Base-by-base conservation (phyloP, 2,113 vertebrate genomes). In the Recurvirostra avosetta region DNA sequence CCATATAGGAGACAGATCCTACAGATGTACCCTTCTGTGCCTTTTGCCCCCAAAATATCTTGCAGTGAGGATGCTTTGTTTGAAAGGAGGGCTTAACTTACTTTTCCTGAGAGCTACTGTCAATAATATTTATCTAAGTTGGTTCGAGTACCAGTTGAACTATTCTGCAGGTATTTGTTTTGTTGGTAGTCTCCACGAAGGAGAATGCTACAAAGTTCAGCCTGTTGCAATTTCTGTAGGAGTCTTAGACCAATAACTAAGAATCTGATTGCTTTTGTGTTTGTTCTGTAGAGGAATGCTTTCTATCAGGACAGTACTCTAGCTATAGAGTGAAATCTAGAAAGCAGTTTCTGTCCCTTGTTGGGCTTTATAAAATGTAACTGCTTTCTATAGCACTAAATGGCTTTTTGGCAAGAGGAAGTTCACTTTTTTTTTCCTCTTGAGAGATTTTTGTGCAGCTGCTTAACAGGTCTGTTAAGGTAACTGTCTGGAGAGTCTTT, bases 381-480 rank as follows among this genome's bases (percentile, higher is more conserved):
- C 67, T 68, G 73, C 38, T 78, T 86, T 92, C 65, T 58, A 8
- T 73, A 76, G 63, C 61, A 55, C 36, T 91, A 12, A 90, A 63
- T 63, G 73, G 72, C 67, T 82, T 92, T 87, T 91, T 93, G 41
- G 85, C 73, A 82, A 66, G 49, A 56, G 34, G 53, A 73, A 63
- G 8, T 87, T 90, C 47, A 43, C 47, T 21, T 43, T 20, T 59
- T 22, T 8, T 20, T 14, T 14, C 6, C 73, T 87, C 75, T 61
- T 23, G 52, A 67, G 77, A 86, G 75, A 41, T 38, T 91, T 97
- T 88, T 79, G 73, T 86, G 93, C 71, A 89, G 86, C 81, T 96
- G 71, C 94, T 92, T 91, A 97, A 81, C 92, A 94, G 77, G 52
- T 94, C 82, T 94, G 56, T 94, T 96, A 96, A 95, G 92, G 96